Base-by-base conservation (phyloP, 2,797 vertebrate species). In the Fistularia tabacaria region DNA sequence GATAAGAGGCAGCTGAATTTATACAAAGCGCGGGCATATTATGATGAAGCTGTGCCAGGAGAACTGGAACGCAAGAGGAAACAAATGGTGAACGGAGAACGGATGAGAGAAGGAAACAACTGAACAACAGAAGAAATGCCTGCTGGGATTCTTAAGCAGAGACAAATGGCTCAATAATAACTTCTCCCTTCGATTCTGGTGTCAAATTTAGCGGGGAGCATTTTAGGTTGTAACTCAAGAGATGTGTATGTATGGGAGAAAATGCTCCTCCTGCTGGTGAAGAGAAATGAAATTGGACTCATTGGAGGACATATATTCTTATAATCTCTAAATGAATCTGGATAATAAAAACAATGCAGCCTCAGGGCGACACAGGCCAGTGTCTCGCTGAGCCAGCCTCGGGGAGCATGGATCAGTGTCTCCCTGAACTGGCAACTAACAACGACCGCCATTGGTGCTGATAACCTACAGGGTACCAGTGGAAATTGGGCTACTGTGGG, bases 101-200 rank as follows among this genome's bases (percentile, higher is more conserved):
- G 52, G 57, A 64, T 59, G 49, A 56, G 40, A 54, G 36, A 41
- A 57, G 47, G 47, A 64, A 74, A 64, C 13, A 37, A 15, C 45
- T 37, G n/a, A 62, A 51, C 52, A 60, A 69, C 1, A 39, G 51
- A 40, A 15, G 43, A 51, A 44, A 50, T 0, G 37, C 46, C 49
- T 42, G 7, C 8, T 37, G 14, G 49, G 36, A 39, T 46, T 51
- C 7, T 59, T 46, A 46, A 61, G 40, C 3, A 7, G 40, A 59
- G 61, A 73, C 39, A 60, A 73, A 74, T 44, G 12, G 1, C 54
- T 51, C 59, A 1, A 54, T 76, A 41, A 13, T 51, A 45, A 57
- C 54, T 9, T 55, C 14, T 45, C 39, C 36, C 46, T 73, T 71
- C 6, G 36, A 76, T 66, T 81, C 64, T 12, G 0, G 70, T 45